phyloP scores from a whole-genome alignment of 2,888 invertebrate species.

The Oxycera nigricornis region DNA sequence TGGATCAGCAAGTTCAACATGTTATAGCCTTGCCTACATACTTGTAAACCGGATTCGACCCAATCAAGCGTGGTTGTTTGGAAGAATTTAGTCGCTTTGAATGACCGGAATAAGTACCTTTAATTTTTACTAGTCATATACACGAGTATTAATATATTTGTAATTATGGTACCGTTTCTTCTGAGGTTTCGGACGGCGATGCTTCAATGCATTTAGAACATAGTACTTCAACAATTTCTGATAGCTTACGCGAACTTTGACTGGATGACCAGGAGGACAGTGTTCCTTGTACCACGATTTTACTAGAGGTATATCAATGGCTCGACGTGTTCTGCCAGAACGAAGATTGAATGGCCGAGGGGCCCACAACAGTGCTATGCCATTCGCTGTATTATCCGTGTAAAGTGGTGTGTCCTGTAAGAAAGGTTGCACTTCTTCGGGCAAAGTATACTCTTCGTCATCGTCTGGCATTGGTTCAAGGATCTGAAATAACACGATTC shows the following conservation, averaged over 20 bases:
- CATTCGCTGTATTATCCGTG: constrained; percentile 98
- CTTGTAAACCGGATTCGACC: constrained; percentile 99
- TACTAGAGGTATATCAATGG: constrained; percentile 96
- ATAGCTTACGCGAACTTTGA: constrained; percentile 98
- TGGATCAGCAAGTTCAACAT: constrained; percentile 99
- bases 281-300: constrained; percentile 98
- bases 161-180: constrained; percentile 78
- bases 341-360: constrained; percentile 97
- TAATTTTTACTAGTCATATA: background rate
- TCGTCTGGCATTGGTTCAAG: constrained; percentile 90
- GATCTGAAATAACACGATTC: constrained; percentile 62
- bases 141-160: background rate
- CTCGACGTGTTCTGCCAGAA: constrained; percentile 91
- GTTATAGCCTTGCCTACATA: constrained; percentile 98
- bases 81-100: constrained; percentile 99
- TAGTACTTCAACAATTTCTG: constrained; percentile 98
- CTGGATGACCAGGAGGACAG: constrained; percentile 94
- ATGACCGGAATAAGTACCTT: constrained; percentile 95
- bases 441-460: constrained; percentile 91
- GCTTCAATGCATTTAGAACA: constrained; percentile 96
- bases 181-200: constrained; percentile 97
- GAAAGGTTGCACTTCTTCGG: constrained; percentile 90
- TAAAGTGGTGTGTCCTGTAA: constrained; percentile 95
- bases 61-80: constrained; percentile 99
- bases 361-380: constrained; percentile 96